Base-by-base conservation (phyloP, 2,797 vertebrate species). In the Pangasius krempfi region DNA sequence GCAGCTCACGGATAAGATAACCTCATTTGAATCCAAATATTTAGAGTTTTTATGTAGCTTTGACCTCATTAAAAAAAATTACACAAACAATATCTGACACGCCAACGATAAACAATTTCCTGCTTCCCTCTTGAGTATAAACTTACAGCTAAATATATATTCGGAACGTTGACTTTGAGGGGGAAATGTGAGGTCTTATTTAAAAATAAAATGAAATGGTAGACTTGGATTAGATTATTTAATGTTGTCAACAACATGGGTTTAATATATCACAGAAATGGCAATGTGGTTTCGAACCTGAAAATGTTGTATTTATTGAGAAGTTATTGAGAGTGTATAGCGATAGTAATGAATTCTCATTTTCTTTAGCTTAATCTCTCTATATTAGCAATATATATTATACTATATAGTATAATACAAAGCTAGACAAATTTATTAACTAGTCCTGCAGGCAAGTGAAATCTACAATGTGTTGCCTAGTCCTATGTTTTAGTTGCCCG, bases 1-100 rank as follows among this genome's bases (percentile, higher is more conserved):
- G 27, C 4, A 30, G 7, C 4, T n/a, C 62, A 56, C 8, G 8
- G 60, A 84, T 30, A 84, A 68, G 60, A 52, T 83, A 44, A 64
- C 33, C 1, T 18, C 25, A 30, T 66, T 68, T 30, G 10, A 22
- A 30, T 50, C 62, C n/a, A 84, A 66, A 84, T 84, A 66, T 84
- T 84, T 82, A 37, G 33, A 60, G 33, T 6, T 27, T 27, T 7
- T 50, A 68, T 68, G 27, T 30, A 66, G 27, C 82, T 30, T 84
- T 68, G 40, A 84, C 82, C 82, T 84, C 62, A 20, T 68, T 52
- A 30, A n/a, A 83, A 54, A 25, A 50, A 66, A 18, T 64, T n/a
- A 47, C 13, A 64, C 7, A 66, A 68, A 52, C 81, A 83, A 37
- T 81, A 37, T 81, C 52, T 37, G 30, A 25, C 22, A n/a, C 25